A percentile compares a stretch with the other conserved stretches of the same genome.
phyloP scores from a whole-genome alignment of 2,797 vertebrate species.

The Champsocephalus esox region DNA sequence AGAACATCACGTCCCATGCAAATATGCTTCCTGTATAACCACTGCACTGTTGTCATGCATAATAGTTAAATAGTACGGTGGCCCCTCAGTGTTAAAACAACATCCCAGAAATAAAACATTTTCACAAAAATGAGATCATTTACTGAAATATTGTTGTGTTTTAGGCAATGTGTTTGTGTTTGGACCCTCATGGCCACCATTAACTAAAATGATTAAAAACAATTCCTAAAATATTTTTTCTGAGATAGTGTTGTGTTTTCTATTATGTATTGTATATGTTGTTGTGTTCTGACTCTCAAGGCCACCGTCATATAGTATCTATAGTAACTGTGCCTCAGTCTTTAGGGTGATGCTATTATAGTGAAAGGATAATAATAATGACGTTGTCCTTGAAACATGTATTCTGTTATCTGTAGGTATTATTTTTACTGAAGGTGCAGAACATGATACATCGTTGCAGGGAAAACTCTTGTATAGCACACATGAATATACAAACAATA shows the following conservation, averaged over 20 bases:
- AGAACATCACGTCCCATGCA: conserved; percentile 4
- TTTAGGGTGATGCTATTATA: neutral
- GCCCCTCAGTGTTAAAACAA: too few species aligned
- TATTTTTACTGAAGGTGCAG: neutral
- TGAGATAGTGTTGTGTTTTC: too few species aligned
- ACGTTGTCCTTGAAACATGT: conserved; percentile 7
- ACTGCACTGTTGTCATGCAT: conserved; percentile 3
- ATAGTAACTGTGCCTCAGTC: neutral
- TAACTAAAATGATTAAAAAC: too few species aligned
- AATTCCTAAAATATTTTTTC: too few species aligned
- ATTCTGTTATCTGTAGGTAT: neutral
- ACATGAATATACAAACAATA: conserved; percentile 67
- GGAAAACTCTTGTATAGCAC: neutral
- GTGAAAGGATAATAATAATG: neutral
- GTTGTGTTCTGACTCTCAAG: too few species aligned
- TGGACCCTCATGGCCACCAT: too few species aligned
- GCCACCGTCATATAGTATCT: too few species aligned
- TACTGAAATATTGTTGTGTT: too few species aligned
- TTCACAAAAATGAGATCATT: too few species aligned
- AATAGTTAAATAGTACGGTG: neutral
- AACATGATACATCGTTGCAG: neutral
- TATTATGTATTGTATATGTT: too few species aligned
- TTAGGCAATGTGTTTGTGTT: too few species aligned
- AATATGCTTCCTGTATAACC: conserved; percentile 2
- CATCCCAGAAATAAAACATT: too few species aligned